Evolutionary conservation across 2,113 vertebrate species (phyloP).

Genomic region (Mugil cephalus): DNA sequence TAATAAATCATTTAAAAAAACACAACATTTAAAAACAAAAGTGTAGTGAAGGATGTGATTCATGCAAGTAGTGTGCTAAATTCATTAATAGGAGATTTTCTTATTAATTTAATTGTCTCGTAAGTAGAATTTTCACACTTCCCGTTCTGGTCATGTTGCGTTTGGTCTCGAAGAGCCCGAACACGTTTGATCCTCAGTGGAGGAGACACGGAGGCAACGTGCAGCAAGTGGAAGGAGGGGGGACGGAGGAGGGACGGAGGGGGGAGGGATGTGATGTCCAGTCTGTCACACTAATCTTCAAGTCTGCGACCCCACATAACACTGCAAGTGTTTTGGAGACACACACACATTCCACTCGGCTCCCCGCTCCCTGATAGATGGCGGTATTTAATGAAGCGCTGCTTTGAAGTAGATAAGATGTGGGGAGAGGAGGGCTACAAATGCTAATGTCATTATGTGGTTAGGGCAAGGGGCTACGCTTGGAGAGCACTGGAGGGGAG

Average conservation of each 20-base stretch:
- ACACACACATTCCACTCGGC: conserved; percentile 58
- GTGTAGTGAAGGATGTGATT: not conserved
- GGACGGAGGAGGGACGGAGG: too few species aligned
- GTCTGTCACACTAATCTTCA: conserved; percentile 68
- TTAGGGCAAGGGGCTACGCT: conserved; percentile 25
- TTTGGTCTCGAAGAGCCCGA: conserved; percentile 27
- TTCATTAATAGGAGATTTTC: conserved; percentile 10
- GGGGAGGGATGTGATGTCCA: conserved; percentile 61
- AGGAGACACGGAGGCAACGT: conserved; percentile 48
- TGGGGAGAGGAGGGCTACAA: conserved; percentile 55
- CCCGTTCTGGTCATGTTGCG: conserved; percentile 11
- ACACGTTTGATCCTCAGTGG: conserved; percentile 47
- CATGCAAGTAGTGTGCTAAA: conserved; percentile 7
- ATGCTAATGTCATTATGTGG: conserved; percentile 68
- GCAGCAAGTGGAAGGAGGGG: conserved; percentile 15
- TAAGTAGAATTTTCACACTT: conserved; percentile 16
- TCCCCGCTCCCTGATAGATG: conserved; percentile 64
- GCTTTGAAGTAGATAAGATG: conserved; percentile 76
- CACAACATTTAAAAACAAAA: not conserved
- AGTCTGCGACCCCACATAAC: conserved; percentile 59
- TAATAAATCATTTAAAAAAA: not conserved
- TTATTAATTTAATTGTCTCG: conserved; percentile 29
- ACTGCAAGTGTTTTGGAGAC: conserved; percentile 35
- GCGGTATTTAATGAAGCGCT: conserved; percentile 68
- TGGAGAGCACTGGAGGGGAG: conserved; percentile 29